Evolutionary conservation across 2,797 vertebrate species (phyloP).

Genomic region (Gymnopithys bicolor): DNA sequence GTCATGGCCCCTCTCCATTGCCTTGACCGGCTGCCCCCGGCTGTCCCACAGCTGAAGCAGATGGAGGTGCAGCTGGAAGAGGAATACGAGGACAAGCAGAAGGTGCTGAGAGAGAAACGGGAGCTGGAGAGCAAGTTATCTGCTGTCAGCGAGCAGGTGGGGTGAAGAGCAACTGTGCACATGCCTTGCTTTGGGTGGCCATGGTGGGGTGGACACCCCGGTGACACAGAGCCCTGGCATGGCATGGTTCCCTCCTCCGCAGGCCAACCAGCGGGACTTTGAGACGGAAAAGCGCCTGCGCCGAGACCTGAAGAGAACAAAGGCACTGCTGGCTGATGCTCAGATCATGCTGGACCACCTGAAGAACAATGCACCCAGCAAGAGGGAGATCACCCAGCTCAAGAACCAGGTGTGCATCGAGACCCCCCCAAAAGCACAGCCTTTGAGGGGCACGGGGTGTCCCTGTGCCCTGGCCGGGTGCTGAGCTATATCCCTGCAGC

Average conservation of each 20-base stretch:
- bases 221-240: accelerated
- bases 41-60: slow-evolving; percentile 87
- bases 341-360: slow-evolving; percentile 99
- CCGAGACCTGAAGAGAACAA: slow-evolving; percentile 96
- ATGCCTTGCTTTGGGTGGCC: background rate
- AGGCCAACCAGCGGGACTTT: slow-evolving; percentile 90
- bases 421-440: background rate
- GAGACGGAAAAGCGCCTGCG: slow-evolving; percentile 92
- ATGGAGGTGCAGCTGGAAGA: slow-evolving; percentile 97
- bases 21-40: background rate
- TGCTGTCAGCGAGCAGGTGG: slow-evolving; percentile 88
- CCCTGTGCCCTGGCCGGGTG: accelerated
- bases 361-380: slow-evolving; percentile 96
- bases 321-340: slow-evolving; percentile 91
- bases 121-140: slow-evolving; percentile 91
- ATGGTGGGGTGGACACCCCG: accelerated
- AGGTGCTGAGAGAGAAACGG: slow-evolving; percentile 92
- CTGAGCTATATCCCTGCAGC: slow-evolving; percentile 74
- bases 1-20: accelerated
- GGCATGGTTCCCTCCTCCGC: background rate
- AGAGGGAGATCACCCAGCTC: slow-evolving; percentile 95
- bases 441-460: background rate
- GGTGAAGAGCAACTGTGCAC: background rate
- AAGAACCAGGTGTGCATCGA: slow-evolving; percentile 89
- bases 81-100: slow-evolving; percentile 96